Evolutionary conservation across 30 jellyfish, hydroid and myxozoan genomes (phyloP).

Genomic region (Morbakka virulenta): DNA sequence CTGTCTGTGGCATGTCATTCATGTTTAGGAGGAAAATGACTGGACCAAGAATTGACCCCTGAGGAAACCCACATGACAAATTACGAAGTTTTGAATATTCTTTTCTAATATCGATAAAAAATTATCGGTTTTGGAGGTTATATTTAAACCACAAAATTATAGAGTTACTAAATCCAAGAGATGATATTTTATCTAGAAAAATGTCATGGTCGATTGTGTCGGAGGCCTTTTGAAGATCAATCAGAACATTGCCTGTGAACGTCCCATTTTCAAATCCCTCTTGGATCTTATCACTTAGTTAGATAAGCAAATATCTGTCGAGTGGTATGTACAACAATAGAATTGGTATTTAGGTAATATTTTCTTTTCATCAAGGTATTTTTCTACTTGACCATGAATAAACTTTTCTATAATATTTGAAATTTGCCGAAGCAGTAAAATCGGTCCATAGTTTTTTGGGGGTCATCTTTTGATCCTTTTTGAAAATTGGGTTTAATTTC

Average conservation of each 20-base stretch:
- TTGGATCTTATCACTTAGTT: background rate
- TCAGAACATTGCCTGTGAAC: conserved; percentile 7
- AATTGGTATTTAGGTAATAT: conserved; percentile 19
- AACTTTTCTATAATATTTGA: background rate
- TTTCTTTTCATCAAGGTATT: too few relatives aligned
- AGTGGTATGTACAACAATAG: conserved; percentile 18
- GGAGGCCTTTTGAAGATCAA: conserved; percentile 27
- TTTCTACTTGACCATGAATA: background rate
- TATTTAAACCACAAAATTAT: too few relatives aligned
- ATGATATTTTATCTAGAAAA: background rate
- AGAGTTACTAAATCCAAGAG: conserved; percentile 5
- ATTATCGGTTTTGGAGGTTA: too few relatives aligned
- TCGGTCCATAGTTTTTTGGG: conserved; percentile 19
- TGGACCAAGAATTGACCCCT: too few relatives aligned
- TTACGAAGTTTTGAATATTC: too few relatives aligned
- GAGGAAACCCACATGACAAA: conserved; percentile 41
- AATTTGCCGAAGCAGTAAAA: conserved; percentile 1
- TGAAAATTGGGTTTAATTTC: background rate
- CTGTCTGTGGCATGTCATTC: conserved; percentile 14
- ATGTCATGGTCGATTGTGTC: conserved; percentile 21
- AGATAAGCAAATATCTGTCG: conserved; percentile 26
- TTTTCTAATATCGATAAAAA: too few relatives aligned
- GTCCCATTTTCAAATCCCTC: conserved; percentile 1
- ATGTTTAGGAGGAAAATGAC: too few relatives aligned
- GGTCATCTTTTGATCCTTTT: background rate